phyloP scores from a whole-genome alignment of 2,888 invertebrate genomes.

The Psylliodes chrysocephalus region DNA sequence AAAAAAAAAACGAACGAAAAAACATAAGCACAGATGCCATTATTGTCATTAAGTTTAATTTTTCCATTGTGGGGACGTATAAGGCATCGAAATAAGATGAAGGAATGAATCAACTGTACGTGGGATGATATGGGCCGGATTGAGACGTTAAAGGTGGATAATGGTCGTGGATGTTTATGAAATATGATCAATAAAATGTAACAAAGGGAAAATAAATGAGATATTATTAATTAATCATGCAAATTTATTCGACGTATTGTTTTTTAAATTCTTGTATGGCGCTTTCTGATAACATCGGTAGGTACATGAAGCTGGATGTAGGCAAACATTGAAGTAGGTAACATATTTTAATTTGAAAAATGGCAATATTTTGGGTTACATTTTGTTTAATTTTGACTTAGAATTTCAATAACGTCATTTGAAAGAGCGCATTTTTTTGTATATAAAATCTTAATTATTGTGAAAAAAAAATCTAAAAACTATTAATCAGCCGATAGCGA shows the following conservation, averaged over 20 bases:
- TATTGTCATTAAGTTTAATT: slow-evolving; percentile 55
- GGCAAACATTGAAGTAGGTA: too few relatives aligned
- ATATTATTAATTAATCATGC: not conserved
- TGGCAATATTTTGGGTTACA: too few relatives aligned
- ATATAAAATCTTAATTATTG: too few relatives aligned
- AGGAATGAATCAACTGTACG: slow-evolving; percentile 8
- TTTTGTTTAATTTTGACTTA: too few relatives aligned
- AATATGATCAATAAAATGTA: not conserved
- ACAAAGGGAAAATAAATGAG: slow-evolving; percentile 1
- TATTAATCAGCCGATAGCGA: too few relatives aligned
- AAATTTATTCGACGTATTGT: not conserved
- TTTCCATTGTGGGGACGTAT: slow-evolving; percentile 43
- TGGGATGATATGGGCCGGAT: slow-evolving; percentile 15
- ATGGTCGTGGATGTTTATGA: not conserved
- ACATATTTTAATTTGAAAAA: too few relatives aligned
- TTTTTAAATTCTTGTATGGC: not conserved
- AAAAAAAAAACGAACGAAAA: slow-evolving; percentile 47
- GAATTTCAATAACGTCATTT: too few relatives aligned
- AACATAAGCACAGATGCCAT: slow-evolving; percentile 49
- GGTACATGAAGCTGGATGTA: too few relatives aligned
- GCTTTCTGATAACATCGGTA: too few relatives aligned
- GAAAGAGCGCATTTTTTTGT: too few relatives aligned
- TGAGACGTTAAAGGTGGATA: slow-evolving; percentile 6
- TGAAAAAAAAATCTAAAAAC: too few relatives aligned
- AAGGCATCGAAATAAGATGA: slow-evolving; percentile 26